Percentiles rank a stretch among this genome's conserved stretches.
Conservation (phyloP, 2,797 vertebrate species). For the Danio kyathit region DNA sequence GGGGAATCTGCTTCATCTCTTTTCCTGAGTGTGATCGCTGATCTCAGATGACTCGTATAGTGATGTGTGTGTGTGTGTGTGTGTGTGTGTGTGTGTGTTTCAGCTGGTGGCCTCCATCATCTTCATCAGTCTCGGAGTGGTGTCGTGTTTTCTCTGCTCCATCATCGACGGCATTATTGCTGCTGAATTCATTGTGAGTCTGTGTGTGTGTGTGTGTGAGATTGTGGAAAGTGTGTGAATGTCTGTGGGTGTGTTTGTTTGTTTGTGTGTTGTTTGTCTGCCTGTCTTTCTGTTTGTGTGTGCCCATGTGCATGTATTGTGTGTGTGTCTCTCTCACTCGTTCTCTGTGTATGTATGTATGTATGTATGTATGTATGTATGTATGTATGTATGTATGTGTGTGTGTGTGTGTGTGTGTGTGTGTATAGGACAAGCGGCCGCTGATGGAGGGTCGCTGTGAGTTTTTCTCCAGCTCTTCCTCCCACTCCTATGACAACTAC, state of each 20-base stretch:
- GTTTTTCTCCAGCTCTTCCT: conserved; percentile 84
- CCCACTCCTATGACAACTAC: conserved; percentile 86
- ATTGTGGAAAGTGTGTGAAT: neutral
- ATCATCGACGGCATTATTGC: conserved; percentile 92
- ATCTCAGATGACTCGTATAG: no score
- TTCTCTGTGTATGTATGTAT: no score
- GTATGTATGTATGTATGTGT: neutral
- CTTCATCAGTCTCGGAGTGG: conserved; percentile 92
- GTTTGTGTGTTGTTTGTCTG: no score
- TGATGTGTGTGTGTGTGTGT: neutral
- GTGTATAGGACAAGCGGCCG: conserved; percentile 86
- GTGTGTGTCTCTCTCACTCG: conserved; percentile 11
- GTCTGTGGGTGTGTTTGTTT: no score
- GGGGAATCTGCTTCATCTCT: no score
- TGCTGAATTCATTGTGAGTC: conserved; percentile 91
- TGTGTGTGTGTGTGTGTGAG: neutral
- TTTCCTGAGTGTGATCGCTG: no score
- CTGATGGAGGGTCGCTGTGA: conserved; percentile 87
- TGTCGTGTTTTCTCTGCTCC: conserved; percentile 91
- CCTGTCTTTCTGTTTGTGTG: neutral
- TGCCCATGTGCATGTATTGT: conserved; percentile 4
- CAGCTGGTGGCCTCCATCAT: conserved; percentile 92
- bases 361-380: no score
- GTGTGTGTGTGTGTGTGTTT: conserved; percentile 42
- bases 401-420: conserved; percentile 16